Evolutionary conservation across 2,113 vertebrate species (phyloP).

Genomic region (Pholis gunnellus): DNA sequence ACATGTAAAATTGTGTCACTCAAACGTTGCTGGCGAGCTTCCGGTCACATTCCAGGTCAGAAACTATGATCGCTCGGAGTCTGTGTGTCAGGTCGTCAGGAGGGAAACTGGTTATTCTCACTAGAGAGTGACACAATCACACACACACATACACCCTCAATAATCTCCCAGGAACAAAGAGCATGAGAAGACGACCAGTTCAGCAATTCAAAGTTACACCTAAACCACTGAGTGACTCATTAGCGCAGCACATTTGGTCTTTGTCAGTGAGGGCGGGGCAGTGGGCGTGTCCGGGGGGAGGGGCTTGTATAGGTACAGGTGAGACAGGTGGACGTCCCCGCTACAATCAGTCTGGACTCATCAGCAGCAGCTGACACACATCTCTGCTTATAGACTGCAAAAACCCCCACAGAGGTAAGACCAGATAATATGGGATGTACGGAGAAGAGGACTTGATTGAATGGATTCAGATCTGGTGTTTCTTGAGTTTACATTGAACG

Average conservation of each 20-base stretch:
- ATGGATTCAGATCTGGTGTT: neutral
- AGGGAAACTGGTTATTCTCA: constrained; percentile 55
- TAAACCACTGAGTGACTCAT: constrained; percentile 46
- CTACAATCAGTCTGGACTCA: constrained; percentile 38
- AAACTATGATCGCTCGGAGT: neutral
- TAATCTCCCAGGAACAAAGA: constrained; percentile 40
- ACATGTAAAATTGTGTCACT: neutral
- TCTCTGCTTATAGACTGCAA: constrained; percentile 24
- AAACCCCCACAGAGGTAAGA: constrained; percentile 63
- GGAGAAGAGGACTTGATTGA: neutral
- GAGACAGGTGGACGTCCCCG: constrained; percentile 31
- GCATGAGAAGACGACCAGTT: constrained; percentile 3
- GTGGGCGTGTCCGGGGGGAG: constrained; percentile 21
- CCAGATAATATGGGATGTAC: neutral
- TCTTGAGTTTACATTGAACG: neutral
- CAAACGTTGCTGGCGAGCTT: neutral
- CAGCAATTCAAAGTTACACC: constrained; percentile 36
- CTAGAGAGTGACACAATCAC: constrained; percentile 1
- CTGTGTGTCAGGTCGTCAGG: neutral
- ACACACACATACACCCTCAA: constrained; percentile 37
- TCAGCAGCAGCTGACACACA: constrained; percentile 31
- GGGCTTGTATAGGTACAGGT: constrained; percentile 52
- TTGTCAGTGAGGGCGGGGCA: constrained; percentile 30
- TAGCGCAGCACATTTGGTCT: neutral
- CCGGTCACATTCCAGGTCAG: constrained; percentile 7